Base-by-base conservation (phyloP, 2,797 vertebrate species). In the Hoplostethus mediterraneus region DNA sequence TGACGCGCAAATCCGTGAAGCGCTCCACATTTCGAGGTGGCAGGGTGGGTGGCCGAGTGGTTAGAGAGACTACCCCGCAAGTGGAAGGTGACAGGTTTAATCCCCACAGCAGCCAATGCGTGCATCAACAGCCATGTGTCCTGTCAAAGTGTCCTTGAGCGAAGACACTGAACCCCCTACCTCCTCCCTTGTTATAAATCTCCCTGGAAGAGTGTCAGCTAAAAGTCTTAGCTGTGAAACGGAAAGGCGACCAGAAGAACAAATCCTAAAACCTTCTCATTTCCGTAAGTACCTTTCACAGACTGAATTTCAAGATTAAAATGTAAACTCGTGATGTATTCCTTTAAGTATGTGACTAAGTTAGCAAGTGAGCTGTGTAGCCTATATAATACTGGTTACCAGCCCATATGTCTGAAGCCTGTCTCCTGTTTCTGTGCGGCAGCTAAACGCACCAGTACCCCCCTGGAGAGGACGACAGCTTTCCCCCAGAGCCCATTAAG, bases 141-240 rank as follows among this genome's bases (percentile, higher is more conserved):
- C 44, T 9, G 21, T 67, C 21, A 42, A 54, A 55, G 68, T 62
- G 86, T 80, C 84, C 88, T 80, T 80, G 74, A 44, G 55, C 54
- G 74, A 67, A 72, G 49, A 59, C 73, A 28, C 28, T 30, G 61
- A 62, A 73, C 38, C 48, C 51, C 6, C 56, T 17, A 57, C 45
- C 13, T 66, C 6, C 31, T 21, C 36, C 7, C 10, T 56, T 66
- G 52, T 67, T 68, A 47, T 69, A 72, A 83, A 71, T 76, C 48
- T 48, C 33, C 73, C 21, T 28, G 6, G 54, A 72, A 71, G 71
- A 10, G 65, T 55, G n/a, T 31, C 51, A 17, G 69, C 66, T 71
- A 68, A 85, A 68, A 53, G n/a, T 40, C 67, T 77, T 40, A 49
- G 56, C 62, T 73, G 30, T 59, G 48, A 83, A 71, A 21, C 21